These are phyloP conservation scores for Musca domestica DNA, from an alignment of 1,140 invertebrate genomes.

Conservation along the genomic window DNA sequence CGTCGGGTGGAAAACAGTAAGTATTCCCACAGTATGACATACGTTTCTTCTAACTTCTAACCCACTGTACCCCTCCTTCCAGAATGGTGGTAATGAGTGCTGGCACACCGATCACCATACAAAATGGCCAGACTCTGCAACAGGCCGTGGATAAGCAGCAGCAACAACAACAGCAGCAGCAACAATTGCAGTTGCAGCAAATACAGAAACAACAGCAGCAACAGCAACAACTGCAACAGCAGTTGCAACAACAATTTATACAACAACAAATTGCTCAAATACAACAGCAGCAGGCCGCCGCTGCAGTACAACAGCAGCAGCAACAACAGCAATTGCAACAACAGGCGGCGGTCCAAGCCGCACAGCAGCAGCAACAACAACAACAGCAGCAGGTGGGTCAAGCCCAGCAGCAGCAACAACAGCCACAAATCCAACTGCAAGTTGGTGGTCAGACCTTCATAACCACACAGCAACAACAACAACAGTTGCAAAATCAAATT, in stretches of 20 bases:
- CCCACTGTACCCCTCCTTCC: not conserved
- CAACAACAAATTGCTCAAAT: slow-evolving; percentile 34
- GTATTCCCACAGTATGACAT: slow-evolving; percentile 25
- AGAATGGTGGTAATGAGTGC: slow-evolving; percentile 54
- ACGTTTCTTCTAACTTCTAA: not conserved
- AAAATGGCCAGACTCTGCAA: slow-evolving; percentile 48
- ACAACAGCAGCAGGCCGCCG: slow-evolving; percentile 33
- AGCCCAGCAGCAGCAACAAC: slow-evolving; percentile 35
- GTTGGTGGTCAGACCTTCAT: slow-evolving; percentile 45
- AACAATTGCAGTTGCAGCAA: slow-evolving; percentile 27
- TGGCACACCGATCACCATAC: slow-evolving; percentile 48
- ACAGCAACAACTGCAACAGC: slow-evolving; percentile 26
- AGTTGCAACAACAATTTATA: slow-evolving; percentile 30
- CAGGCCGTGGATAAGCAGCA: slow-evolving; percentile 40
- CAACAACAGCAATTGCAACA: slow-evolving; percentile 45
- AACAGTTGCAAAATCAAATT: slow-evolving; percentile 27
- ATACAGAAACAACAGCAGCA: slow-evolving; percentile 28
- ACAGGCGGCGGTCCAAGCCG: slow-evolving; percentile 23
- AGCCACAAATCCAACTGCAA: slow-evolving; percentile 42
- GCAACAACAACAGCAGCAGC: slow-evolving; percentile 38
- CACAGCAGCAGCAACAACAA: slow-evolving; percentile 39
- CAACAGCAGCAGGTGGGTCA: slow-evolving; percentile 34
- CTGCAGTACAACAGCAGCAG: slow-evolving; percentile 39
- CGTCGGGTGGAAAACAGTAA: slow-evolving; percentile 44
- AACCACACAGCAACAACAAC: slow-evolving; percentile 39